Evolutionary conservation across 2,888 invertebrate species (phyloP), one percentile per base, ranked within the genome.

Genomic region (Escarpia spicata): DNA sequence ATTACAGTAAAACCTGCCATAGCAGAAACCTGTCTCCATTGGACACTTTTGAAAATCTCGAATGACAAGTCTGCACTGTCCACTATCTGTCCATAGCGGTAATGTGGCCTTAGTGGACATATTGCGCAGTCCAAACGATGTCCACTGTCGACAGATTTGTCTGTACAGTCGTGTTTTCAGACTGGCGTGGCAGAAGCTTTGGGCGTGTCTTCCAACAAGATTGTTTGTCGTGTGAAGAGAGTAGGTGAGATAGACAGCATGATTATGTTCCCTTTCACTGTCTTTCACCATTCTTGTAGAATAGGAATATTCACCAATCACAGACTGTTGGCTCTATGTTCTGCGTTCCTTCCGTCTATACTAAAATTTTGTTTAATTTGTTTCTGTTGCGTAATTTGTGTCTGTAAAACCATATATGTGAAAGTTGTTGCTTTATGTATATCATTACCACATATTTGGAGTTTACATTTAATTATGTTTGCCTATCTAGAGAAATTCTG

Each of bases 161-260:
- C 15, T 9, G 45, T 0, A 9, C 8, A 1, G 45, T 45, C 45
- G 45, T 45, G 52, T 52, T 52, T 52, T 52, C 15, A 52, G 52
- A 52, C 15, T 52, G 52, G 12, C 0, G 26, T 75, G 75, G 15
- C 26, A 26, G 75, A 98, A 94, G 97, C 98, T 6, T 97, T 99
- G 44, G 97, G 97, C 75, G 97, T 98, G 43, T 98, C 98, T 0
- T 97, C 97, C 4, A 96, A 97, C 95, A 97, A 97, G 95, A 97
- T 99, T 37, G 97, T 97, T 0, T 97, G 98, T 37, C 97, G 98
- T 94, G 98, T 98, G 0, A 99, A 99, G 96, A 97, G 99, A 92
- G 97, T 99, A 95, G 96, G 95, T 95, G 93, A 91, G 93, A 26
- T 6, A 26, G 15, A 75, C 19, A 26, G 2, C 3, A 26, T 75